Evolutionary conservation across 2,113 vertebrate species (phyloP), one percentile per base, ranked within the genome.

Genomic region (Potamarius usumacintae): DNA sequence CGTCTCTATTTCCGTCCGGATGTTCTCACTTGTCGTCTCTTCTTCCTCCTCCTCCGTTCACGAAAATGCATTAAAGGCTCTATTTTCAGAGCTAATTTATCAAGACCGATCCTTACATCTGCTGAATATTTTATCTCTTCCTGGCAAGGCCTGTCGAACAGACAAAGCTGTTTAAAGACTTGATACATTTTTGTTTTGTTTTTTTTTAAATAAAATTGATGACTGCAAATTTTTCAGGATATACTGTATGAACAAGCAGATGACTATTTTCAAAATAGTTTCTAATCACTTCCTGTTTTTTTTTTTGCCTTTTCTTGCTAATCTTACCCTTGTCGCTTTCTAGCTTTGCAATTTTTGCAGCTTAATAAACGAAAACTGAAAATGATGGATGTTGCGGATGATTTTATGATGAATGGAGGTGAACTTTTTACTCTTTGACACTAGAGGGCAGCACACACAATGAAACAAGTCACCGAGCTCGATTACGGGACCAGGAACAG

Each of bases 81-180:
- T 90, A 90, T 90, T 90, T 88, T 84, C 84, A 86, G 87, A 84
- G 87, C 76, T 85, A 9, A 77, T 90, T 86, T 55, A 90, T 90
- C 87, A 88, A 57, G 20, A 34, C 48, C 48, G 14, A 15, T 88
- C 84, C 34, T 58, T 65, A n/a, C 86, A 86, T 86, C 87, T 85
- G 85, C 62, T 90, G 87, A 86, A 88, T 88, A 90, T 90, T 90
- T 90, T 78, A 90, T 80, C 85, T 85, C 63, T 63, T 63, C 52
- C 74, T 22, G 18, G 74, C 60, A 60, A 60, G 14, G 55, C 55
- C 34, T 83, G 55, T 30, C 17, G 10, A 63, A 58, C 5, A 52
- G 76, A 78, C 50, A 27, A 55, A 27, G 52, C 22, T 10, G 76
- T 27, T 79, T 7, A 14, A 50, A 52, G 48, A 25, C 20, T 22